phyloP scores from a whole-genome alignment of 2,797 vertebrate species.

The Brachymystax lenok region DNA sequence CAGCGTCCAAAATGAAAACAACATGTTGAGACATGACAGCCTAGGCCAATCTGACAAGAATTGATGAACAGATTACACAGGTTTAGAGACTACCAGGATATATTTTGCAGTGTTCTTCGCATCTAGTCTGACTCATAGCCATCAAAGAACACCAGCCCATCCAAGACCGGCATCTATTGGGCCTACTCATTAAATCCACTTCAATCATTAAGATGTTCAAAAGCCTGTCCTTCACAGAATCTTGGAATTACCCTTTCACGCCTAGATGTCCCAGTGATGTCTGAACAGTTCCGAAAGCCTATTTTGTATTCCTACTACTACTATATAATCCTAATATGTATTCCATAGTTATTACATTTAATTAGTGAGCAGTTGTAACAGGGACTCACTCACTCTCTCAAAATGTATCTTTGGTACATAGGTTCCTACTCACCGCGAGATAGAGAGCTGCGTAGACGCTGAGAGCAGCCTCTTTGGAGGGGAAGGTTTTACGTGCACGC shows the following conservation, averaged over 20 bases:
- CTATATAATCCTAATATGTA: no score
- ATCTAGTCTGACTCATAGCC: not conserved
- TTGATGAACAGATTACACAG: no score
- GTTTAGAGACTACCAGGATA: no score
- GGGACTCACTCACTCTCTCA: no score
- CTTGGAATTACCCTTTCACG: not conserved
- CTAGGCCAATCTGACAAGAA: no score
- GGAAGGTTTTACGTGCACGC: constrained; percentile 93
- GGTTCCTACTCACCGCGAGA: constrained; percentile 87
- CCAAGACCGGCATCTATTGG: not conserved
- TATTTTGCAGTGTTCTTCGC: not conserved
- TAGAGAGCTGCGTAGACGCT: constrained; percentile 93
- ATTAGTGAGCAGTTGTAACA: not conserved
- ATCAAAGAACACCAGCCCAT: not conserved
- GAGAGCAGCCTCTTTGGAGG: constrained; percentile 97
- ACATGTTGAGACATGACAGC: no score
- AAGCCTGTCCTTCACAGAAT: not conserved
- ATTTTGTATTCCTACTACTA: not conserved
- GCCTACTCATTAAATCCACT: not conserved
- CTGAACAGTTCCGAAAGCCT: not conserved
- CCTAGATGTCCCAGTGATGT: not conserved
- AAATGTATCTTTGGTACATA: no score
- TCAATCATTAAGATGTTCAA: not conserved
- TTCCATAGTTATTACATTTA: not conserved
- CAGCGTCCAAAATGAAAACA: no score